Conservation (phyloP, 2,797 vertebrate species). For the Cossypha heuglini region DNA sequence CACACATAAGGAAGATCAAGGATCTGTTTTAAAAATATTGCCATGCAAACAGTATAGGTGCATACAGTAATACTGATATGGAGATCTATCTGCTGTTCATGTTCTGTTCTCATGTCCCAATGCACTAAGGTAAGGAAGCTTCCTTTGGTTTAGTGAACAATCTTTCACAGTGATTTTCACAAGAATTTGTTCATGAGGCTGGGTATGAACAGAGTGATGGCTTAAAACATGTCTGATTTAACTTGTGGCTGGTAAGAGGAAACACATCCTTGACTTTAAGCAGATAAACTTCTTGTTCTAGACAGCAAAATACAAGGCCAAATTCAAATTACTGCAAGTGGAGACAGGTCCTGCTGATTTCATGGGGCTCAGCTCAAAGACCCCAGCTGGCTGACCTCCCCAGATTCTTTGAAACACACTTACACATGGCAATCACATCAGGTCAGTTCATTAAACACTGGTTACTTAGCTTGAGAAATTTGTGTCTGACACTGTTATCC, state of each 20-base stretch:
- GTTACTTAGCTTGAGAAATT: neutral
- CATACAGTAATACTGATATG: neutral
- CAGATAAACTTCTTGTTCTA: neutral
- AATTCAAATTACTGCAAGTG: neutral
- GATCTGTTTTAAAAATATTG: neutral
- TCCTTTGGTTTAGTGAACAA: neutral
- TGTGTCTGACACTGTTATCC: neutral
- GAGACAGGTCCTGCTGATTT: neutral
- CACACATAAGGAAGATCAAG: neutral
- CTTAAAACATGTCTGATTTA: neutral
- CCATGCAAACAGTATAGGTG: neutral
- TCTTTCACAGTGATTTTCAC: neutral
- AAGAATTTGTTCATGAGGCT: neutral
- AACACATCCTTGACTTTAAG: neutral
- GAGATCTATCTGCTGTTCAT: rapidly evolving
- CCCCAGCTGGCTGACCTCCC: neutral
- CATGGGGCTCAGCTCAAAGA: neutral
- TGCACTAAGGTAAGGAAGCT: neutral
- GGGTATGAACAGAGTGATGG: neutral
- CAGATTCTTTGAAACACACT: neutral
- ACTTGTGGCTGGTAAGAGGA: neutral
- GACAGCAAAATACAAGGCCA: neutral
- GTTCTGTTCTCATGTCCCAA: neutral
- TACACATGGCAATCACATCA: neutral
- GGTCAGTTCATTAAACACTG: neutral